Evolutionary conservation across 2,797 vertebrate species (phyloP).

Genomic region (Morelia viridis): DNA sequence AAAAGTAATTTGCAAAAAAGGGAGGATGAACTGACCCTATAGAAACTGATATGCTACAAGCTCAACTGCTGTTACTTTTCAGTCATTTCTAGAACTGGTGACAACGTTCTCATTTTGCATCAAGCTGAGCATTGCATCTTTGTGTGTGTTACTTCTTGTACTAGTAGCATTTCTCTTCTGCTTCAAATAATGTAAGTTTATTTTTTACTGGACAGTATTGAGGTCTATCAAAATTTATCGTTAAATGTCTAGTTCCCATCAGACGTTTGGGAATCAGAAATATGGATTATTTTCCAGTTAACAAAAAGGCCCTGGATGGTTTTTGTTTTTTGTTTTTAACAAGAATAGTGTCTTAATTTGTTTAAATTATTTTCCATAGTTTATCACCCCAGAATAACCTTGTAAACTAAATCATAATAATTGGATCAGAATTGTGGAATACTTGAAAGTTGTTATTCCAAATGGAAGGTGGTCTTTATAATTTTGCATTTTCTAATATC

Average conservation of each 20-base stretch:
- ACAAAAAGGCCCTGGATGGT: neutral
- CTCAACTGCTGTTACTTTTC: neutral
- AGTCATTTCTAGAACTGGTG: neutral
- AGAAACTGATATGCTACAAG: neutral
- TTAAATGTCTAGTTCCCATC: neutral
- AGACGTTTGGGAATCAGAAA: neutral
- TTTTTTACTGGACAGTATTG: neutral
- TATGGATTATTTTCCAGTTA: neutral
- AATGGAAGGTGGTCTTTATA: slow-evolving; percentile 24
- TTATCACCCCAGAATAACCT: neutral
- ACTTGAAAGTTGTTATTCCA: slow-evolving; percentile 17
- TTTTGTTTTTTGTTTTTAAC: neutral
- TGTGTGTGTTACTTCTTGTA: neutral
- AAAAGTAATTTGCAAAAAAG: neutral
- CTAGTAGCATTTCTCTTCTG: neutral
- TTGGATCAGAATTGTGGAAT: neutral
- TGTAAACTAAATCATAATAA: neutral
- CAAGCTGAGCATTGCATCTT: neutral
- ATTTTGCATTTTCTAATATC: slow-evolving; percentile 31
- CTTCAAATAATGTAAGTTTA: neutral
- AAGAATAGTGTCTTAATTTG: neutral
- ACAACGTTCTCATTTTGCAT: neutral
- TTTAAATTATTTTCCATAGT: neutral
- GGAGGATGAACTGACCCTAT: neutral
- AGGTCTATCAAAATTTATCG: neutral